Evolutionary conservation across 2,888 invertebrate species (phyloP).

Genomic region (Sarcophaga subvicina): DNA sequence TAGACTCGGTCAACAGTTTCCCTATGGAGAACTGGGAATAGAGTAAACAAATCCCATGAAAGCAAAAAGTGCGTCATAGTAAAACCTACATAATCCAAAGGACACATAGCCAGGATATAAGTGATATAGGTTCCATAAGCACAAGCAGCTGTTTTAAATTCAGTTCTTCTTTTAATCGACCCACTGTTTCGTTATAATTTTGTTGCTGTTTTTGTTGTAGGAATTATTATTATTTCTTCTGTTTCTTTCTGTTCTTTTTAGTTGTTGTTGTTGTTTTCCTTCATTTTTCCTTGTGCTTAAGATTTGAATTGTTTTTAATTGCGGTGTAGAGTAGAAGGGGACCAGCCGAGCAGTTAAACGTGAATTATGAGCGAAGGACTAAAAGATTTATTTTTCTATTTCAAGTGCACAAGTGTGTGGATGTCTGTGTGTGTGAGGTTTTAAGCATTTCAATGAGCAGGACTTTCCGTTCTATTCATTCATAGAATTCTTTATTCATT

Average conservation of each 20-base stretch:
- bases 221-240: not conserved
- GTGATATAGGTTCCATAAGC: not conserved
- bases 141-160: not conserved
- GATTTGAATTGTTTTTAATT: slow-evolving; percentile 66
- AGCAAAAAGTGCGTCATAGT: too few relatives aligned
- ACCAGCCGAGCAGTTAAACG: slow-evolving; percentile 27
- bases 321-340: slow-evolving; percentile 35
- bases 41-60: too few relatives aligned
- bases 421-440: not conserved
- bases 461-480: slow-evolving; percentile 18
- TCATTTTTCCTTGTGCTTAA: not conserved
- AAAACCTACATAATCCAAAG: too few relatives aligned
- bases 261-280: not conserved
- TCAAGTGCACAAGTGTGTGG: slow-evolving; percentile 13
- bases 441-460: slow-evolving; percentile 23
- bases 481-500: slow-evolving; percentile 14
- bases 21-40: too few relatives aligned
- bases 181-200: slow-evolving; percentile 32
- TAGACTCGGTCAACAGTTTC: too few relatives aligned
- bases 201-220: not conserved
- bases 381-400: slow-evolving; percentile 36
- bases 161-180: not conserved
- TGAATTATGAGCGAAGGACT: slow-evolving; percentile 32
- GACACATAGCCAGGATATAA: too few relatives aligned
- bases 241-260: not conserved